These are phyloP conservation scores for Tetrao urogallus DNA, from an alignment of 2,113 vertebrate species.

Conservation along the genomic window DNA sequence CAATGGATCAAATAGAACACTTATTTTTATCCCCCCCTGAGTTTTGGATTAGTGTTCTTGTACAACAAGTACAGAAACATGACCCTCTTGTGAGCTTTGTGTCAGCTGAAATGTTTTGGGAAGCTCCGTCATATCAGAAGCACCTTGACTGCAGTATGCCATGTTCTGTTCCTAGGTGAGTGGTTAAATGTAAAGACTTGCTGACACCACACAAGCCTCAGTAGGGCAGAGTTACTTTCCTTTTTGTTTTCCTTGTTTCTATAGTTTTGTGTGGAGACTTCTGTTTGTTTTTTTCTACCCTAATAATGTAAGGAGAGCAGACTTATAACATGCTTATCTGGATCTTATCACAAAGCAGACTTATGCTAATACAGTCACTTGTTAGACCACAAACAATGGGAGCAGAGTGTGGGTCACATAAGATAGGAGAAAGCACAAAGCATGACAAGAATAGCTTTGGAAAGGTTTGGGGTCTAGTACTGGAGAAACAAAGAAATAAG, in stretches of 20 bases:
- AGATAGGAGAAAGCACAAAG: not conserved
- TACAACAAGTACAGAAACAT: rapidly evolving
- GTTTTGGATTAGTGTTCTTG: not conserved
- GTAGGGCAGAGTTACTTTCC: not conserved
- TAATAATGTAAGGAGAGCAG: not conserved
- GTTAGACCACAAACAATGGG: not conserved
- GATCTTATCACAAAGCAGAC: not conserved
- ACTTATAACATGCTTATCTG: not conserved
- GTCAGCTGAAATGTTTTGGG: not conserved
- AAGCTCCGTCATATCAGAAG: not conserved
- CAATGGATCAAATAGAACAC: not conserved
- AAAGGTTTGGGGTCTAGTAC: not conserved
- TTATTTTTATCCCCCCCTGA: not conserved
- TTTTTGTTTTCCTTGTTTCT: not conserved
- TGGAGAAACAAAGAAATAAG: not conserved
- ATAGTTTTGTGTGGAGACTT: not conserved
- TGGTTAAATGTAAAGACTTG: not conserved
- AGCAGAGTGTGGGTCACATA: not conserved
- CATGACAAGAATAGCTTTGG: not conserved
- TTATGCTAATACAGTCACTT: not conserved
- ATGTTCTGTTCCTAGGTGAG: not conserved
- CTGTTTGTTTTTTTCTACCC: not conserved
- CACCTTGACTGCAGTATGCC: not conserved
- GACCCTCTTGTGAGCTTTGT: not conserved
- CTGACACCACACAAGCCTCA: not conserved